Evolutionary conservation across 2,888 invertebrate species (phyloP).

Genomic region (Torymus aiolomorphi): DNA sequence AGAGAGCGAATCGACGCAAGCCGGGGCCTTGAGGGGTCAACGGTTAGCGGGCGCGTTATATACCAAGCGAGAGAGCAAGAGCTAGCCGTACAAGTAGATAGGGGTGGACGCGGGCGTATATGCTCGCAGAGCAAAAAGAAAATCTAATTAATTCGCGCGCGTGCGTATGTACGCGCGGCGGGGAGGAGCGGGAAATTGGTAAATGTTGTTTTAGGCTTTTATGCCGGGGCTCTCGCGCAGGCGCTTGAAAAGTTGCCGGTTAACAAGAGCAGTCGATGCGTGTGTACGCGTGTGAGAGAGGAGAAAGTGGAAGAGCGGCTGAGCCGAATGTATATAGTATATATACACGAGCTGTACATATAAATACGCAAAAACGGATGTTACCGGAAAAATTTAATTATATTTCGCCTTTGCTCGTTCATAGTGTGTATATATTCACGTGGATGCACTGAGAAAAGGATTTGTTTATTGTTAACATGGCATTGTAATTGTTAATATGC

Average conservation of each 20-base stretch:
- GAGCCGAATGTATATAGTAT: too few species aligned
- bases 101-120: background rate
- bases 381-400: constrained; percentile 33
- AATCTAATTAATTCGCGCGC: constrained; percentile 58
- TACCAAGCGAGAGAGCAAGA: background rate
- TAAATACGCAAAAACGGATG: constrained; percentile 19
- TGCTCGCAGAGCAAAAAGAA: constrained; percentile 50
- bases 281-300: background rate
- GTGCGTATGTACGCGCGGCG: too few species aligned
- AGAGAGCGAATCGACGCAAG: constrained; percentile 62
- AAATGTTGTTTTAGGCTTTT: constrained; percentile 67
- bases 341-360: too few species aligned
- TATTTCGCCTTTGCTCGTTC: background rate
- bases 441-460: too few species aligned
- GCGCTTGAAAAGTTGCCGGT: constrained; percentile 47
- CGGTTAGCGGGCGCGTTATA: constrained; percentile 11
- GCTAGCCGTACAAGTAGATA: constrained; percentile 7
- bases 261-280: constrained; percentile 35
- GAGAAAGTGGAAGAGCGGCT: constrained; percentile 27
- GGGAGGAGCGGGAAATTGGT: constrained; percentile 51
- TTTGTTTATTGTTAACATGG: too few species aligned
- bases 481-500: too few species aligned
- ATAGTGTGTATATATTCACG: too few species aligned
- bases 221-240: constrained; percentile 47
- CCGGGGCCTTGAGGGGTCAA: constrained; percentile 39